Conservation (phyloP, 2,797 vertebrate genomes). For the Falco concolor region DNA sequence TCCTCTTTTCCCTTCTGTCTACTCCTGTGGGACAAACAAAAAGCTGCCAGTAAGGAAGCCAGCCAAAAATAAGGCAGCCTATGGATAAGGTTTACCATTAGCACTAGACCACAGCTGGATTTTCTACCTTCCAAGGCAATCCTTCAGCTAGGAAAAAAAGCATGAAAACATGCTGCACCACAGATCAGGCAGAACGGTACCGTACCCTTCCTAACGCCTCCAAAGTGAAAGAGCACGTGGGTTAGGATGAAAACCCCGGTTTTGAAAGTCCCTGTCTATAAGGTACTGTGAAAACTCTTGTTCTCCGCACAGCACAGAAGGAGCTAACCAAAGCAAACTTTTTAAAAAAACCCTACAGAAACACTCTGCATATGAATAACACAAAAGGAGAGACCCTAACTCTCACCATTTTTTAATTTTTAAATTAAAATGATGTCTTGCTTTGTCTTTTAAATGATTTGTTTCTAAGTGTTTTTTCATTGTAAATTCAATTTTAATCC, state of each 20-base stretch:
- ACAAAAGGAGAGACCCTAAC: background rate
- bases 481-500: background rate
- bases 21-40: background rate
- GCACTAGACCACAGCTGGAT: background rate
- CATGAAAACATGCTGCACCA: background rate
- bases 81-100: background rate
- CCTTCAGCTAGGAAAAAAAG: background rate
- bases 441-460: background rate
- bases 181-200: rapidly evolving
- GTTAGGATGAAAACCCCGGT: background rate
- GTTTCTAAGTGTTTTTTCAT: background rate
- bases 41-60: background rate
- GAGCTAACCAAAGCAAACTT: background rate
- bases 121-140: background rate
- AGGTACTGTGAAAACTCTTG: background rate
- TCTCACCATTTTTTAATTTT: background rate
- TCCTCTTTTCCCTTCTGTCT: background rate
- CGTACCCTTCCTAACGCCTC: background rate
- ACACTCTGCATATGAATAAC: background rate
- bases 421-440: background rate
- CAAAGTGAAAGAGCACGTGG: background rate
- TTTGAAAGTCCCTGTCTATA: background rate
- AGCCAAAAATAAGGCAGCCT: background rate
- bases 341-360: background rate
- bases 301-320: background rate